Evolutionary conservation across 2,888 invertebrate genomes (phyloP).

Genomic region (Drosophila aldrichi): DNA sequence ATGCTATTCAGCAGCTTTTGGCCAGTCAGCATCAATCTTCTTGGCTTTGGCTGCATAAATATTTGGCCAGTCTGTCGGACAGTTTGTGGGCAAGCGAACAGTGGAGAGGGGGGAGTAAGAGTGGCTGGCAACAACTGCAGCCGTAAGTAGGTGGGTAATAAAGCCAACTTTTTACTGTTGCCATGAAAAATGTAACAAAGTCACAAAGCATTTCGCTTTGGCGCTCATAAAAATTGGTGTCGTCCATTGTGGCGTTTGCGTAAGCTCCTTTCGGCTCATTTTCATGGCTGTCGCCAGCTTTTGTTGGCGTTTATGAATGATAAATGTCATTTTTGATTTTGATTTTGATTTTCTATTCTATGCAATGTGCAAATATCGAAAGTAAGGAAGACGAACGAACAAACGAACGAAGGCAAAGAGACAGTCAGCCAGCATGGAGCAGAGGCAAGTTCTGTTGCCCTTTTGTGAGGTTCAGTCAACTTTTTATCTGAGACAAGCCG

Average conservation of each 20-base stretch:
- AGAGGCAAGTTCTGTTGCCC: conserved; percentile 30
- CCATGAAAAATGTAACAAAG: conserved; percentile 75
- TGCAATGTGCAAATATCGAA: conserved; percentile 52
- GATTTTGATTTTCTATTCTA: conserved; percentile 52
- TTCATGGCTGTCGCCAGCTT: conserved; percentile 54
- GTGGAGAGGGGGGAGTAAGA: background rate
- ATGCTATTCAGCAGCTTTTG: conserved; percentile 55
- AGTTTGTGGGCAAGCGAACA: background rate
- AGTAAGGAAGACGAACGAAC: background rate
- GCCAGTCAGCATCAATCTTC: conserved; percentile 73
- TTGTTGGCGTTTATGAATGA: conserved; percentile 68
- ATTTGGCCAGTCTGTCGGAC: conserved; percentile 54
- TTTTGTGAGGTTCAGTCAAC: conserved; percentile 48
- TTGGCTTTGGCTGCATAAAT: conserved; percentile 66
- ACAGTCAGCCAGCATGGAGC: conserved; percentile 28
- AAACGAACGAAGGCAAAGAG: background rate
- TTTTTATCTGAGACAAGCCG: conserved; percentile 22
- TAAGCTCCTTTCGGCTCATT: conserved; percentile 35
- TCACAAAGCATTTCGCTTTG: conserved; percentile 72
- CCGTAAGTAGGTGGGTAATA: conserved; percentile 67
- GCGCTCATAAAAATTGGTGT: conserved; percentile 63
- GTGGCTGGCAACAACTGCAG: conserved; percentile 37
- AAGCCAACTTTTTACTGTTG: conserved; percentile 71
- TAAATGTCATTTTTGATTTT: conserved; percentile 69
- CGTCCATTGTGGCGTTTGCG: conserved; percentile 14